Percentiles rank a stretch among this genome's conserved stretches.
phyloP scores from a whole-genome alignment of 2,797 vertebrate genomes.

The Sebastes matsubarae region DNA sequence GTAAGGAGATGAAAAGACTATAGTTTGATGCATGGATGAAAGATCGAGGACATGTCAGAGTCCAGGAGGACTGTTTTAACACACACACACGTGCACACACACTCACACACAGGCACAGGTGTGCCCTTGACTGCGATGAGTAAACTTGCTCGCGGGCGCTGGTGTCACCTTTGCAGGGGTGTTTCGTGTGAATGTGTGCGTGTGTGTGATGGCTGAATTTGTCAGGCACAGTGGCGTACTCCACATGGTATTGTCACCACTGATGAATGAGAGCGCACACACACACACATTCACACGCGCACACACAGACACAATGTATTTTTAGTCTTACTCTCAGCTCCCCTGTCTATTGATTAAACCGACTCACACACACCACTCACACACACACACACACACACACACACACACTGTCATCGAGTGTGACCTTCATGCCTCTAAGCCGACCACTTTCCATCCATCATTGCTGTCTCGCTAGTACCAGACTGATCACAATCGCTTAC shows the following conservation, averaged over 20 bases:
- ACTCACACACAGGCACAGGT: conserved; percentile 30
- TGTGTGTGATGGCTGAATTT: conserved; percentile 64
- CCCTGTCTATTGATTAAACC: conserved; percentile 73
- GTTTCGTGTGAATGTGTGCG: conserved; percentile 42
- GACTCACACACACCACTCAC: conserved; percentile 13
- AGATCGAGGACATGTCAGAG: conserved; percentile 57
- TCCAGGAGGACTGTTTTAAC: conserved; percentile 55
- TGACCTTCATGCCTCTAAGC: conserved; percentile 78
- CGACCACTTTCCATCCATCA: conserved; percentile 76
- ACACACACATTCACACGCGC: neutral
- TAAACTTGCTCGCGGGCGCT: conserved; percentile 72
- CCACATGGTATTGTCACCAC: conserved; percentile 78
- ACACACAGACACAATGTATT: conserved; percentile 45
- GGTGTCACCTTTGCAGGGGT: conserved; percentile 76
- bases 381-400: conserved; percentile 19
- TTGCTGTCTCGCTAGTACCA: conserved; percentile 56
- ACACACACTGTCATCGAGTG: conserved; percentile 64
- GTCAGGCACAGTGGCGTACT: conserved; percentile 71
- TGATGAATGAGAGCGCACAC: conserved; percentile 76
- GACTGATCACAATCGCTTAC: conserved; percentile 77
- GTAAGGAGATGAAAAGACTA: conserved; percentile 21
- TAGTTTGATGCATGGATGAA: conserved; percentile 42
- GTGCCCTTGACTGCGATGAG: conserved; percentile 72
- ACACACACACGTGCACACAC: neutral
- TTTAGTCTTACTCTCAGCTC: conserved; percentile 68